phyloP scores from a whole-genome alignment of 2,888 invertebrate species.

The Parapristionchus giblindavisi region DNA sequence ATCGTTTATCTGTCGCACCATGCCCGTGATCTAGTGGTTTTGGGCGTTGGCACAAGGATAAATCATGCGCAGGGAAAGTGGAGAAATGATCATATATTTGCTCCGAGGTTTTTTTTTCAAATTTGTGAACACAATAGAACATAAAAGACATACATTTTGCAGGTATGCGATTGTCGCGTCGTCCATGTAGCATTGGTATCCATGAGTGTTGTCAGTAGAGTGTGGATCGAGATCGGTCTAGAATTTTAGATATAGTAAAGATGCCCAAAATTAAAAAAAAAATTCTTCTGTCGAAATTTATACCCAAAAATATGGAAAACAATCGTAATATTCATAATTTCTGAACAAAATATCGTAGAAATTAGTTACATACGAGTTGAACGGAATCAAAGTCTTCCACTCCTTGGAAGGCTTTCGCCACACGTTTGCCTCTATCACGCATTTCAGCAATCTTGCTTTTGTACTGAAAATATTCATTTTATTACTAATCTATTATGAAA shows the following conservation, averaged over 20 bases:
- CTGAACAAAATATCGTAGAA: background rate
- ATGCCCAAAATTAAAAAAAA: background rate
- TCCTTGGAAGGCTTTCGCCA: background rate
- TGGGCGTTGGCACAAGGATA: no score
- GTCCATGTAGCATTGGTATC: slow-evolving; percentile 60
- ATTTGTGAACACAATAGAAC: no score
- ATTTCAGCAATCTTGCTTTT: background rate
- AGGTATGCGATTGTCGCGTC: slow-evolving; percentile 44
- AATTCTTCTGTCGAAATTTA: background rate
- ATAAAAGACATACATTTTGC: no score
- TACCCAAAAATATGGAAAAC: no score
- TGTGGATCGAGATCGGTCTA: slow-evolving; percentile 50
- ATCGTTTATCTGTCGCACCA: no score
- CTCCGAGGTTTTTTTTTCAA: no score
- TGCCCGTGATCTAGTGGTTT: no score
- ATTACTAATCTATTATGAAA: background rate
- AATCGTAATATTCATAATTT: background rate
- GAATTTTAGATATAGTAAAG: background rate
- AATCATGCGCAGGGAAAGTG: no score
- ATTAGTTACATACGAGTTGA: background rate
- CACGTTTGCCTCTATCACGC: background rate
- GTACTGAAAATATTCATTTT: no score
- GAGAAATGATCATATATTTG: no score
- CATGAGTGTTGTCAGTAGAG: slow-evolving; percentile 61
- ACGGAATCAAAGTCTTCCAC: background rate